These are phyloP conservation scores for Megalurothrips usitatus DNA, from an alignment of 2,888 invertebrate species.

Conservation along the genomic window DNA sequence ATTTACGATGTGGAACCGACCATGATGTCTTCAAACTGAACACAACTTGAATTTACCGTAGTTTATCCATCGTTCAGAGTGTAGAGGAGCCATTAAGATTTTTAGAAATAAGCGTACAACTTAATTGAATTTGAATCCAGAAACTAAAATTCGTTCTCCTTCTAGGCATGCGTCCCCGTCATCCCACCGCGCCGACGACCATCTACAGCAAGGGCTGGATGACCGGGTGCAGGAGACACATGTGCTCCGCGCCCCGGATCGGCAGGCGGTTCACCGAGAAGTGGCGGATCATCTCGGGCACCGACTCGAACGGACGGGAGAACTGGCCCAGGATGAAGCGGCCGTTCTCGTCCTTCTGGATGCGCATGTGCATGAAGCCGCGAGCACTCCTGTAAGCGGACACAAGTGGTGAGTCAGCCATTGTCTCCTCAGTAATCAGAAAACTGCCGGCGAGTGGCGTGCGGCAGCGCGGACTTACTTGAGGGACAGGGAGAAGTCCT, in stretches of 20 bases:
- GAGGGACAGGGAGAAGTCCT: conserved; percentile 88
- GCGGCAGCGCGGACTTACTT: conserved; percentile 64
- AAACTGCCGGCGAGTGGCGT: no score
- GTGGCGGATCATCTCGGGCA: conserved; percentile 92
- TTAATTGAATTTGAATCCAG: no score
- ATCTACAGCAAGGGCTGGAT: conserved; percentile 70
- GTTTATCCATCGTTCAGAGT: no score
- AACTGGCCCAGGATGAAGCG: conserved; percentile 89
- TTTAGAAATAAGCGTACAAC: no score
- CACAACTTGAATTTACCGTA: no score
- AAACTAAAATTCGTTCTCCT: neutral
- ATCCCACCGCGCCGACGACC: no score
- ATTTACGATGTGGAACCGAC: no score
- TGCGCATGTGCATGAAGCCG: conserved; percentile 96
- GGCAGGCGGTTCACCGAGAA: conserved; percentile 90
- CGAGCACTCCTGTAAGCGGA: conserved; percentile 72
- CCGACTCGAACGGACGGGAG: conserved; percentile 84
- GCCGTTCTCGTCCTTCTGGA: conserved; percentile 69
- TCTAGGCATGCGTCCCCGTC: neutral
- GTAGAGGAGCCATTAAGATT: no score
- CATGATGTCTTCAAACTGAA: no score
- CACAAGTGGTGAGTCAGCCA: conserved; percentile 11
- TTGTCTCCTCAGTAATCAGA: no score
- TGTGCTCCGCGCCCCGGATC: conserved; percentile 92
- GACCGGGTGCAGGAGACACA: conserved; percentile 89